Evolutionary conservation across 2,797 vertebrate genomes (phyloP).

Genomic region (Staurois parvus): DNA sequence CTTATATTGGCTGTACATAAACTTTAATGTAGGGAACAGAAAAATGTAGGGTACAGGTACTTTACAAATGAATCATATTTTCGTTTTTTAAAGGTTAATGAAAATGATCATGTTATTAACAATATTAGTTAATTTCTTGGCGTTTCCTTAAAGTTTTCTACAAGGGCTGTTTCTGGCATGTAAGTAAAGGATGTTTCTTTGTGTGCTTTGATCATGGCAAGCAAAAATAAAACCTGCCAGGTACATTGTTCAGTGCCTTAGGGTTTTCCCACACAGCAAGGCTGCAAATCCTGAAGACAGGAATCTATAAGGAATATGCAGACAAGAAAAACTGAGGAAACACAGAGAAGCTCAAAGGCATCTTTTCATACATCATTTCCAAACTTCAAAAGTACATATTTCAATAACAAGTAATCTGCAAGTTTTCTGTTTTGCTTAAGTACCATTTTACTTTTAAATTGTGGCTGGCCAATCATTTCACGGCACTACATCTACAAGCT

Average conservation of each 20-base stretch:
- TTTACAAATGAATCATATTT: not conserved
- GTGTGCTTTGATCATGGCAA: slow-evolving; percentile 38
- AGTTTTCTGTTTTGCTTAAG: not conserved
- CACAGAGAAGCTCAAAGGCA: not conserved
- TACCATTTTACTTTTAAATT: not conserved
- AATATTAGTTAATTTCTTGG: not conserved
- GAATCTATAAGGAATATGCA: slow-evolving; percentile 9
- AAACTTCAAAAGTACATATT: not conserved
- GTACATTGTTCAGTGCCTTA: slow-evolving; percentile 12
- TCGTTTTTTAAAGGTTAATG: not conserved
- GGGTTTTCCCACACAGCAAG: slow-evolving; percentile 20
- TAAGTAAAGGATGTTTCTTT: slow-evolving; percentile 8
- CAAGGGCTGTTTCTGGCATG: not conserved
- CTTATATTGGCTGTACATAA: no score
- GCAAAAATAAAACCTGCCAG: slow-evolving; percentile 32
- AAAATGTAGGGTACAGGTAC: no score
- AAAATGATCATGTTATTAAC: slow-evolving; percentile 2
- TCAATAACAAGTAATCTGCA: not conserved
- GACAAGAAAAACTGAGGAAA: not conserved
- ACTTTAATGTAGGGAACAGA: no score
- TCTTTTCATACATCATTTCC: not conserved
- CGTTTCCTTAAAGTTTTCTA: slow-evolving; percentile 10
- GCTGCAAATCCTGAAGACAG: slow-evolving; percentile 31
- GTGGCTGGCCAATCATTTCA: not conserved
- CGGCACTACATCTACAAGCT: not conserved